phyloP scores from a whole-genome alignment of 2,888 invertebrate genomes.

The Thymelicus acteon region DNA sequence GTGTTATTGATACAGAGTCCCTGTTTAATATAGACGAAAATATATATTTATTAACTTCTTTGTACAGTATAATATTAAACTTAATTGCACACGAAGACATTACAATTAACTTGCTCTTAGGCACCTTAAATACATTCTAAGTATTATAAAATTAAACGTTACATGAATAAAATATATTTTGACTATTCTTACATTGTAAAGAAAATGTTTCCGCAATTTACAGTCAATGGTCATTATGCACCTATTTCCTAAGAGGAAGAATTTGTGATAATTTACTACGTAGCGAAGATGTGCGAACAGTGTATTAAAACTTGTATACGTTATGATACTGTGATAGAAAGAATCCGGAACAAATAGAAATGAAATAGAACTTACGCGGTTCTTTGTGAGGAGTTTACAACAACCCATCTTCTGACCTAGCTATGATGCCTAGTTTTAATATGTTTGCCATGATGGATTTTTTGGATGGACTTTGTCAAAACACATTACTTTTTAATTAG shows the following conservation, averaged over 20 bases:
- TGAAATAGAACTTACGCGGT: background rate
- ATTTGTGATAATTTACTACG: conserved; percentile 63
- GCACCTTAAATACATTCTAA: background rate
- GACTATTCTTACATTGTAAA: conserved; percentile 8
- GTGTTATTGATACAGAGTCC: no score
- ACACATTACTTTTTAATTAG: no score
- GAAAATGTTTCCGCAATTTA: conserved; percentile 9
- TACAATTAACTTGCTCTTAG: background rate
- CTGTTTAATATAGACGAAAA: no score
- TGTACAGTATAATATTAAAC: no score
- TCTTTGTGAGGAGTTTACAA: no score
- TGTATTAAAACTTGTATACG: conserved; percentile 56
- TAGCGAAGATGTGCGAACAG: conserved; percentile 52
- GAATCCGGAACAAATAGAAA: background rate
- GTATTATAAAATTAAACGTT: background rate
- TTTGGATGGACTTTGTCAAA: no score
- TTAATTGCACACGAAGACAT: no score
- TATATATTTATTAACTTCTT: no score
- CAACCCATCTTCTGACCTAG: no score
- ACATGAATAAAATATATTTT: background rate
- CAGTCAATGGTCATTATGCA: conserved; percentile 6
- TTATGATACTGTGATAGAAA: background rate
- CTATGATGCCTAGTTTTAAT: no score
- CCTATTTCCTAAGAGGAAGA: conserved; percentile 18
- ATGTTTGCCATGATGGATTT: no score